Evolutionary conservation across 2,888 invertebrate species (phyloP).

Genomic region (Ormyrus nitidulus): DNA sequence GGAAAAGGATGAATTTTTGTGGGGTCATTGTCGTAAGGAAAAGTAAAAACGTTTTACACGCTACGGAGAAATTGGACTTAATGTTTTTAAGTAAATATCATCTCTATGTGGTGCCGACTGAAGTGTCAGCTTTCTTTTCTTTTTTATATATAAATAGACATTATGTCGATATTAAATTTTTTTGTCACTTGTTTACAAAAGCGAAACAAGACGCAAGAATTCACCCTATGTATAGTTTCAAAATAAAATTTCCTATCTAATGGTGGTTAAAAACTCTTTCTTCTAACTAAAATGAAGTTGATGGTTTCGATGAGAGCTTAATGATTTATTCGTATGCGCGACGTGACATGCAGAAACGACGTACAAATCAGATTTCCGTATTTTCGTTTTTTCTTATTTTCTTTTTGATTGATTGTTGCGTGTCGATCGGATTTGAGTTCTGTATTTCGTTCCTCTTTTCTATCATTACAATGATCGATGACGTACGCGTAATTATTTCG

Average conservation of each 20-base stretch:
- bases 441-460: conserved; percentile 54
- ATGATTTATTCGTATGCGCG: conserved; percentile 51
- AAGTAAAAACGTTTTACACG: conserved; percentile 59
- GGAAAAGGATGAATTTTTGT: conserved; percentile 36
- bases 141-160: conserved; percentile 69
- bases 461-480: conserved; percentile 45
- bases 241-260: conserved; percentile 75
- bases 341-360: conserved; percentile 52
- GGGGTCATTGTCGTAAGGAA: conserved; percentile 57
- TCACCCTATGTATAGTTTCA: conserved; percentile 70
- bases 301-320: conserved; percentile 52
- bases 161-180: conserved; percentile 66
- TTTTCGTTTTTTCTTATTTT: conserved; percentile 4
- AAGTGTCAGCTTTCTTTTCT: conserved; percentile 60
- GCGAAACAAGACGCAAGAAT: conserved; percentile 71
- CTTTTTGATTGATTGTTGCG: conserved; percentile 49
- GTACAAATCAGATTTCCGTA: conserved; percentile 49
- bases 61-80: conserved; percentile 52
- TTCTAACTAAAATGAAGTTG: conserved; percentile 67
- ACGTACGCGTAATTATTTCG: conserved; percentile 39
- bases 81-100: conserved; percentile 64
- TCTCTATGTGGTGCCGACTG: conserved; percentile 60
- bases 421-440: conserved; percentile 47
- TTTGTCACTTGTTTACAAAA: conserved; percentile 68
- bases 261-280: conserved; percentile 67